Conservation (phyloP, 2,113 vertebrate genomes). For the Calypte anna region DNA sequence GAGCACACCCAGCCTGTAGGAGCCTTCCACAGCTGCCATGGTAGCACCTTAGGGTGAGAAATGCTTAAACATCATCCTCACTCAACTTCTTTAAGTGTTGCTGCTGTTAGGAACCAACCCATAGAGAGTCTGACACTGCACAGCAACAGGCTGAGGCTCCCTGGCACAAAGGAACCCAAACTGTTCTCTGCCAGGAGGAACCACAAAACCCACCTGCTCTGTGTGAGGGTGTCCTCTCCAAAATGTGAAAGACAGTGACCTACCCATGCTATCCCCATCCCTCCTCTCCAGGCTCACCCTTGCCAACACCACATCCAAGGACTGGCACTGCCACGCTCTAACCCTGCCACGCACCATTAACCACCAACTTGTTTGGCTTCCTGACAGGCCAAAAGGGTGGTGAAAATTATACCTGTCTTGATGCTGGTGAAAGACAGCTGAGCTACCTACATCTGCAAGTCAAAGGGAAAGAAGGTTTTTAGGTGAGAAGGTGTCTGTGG, state of each 20-base stretch:
- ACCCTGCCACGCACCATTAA: neutral
- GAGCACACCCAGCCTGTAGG: conserved; percentile 35
- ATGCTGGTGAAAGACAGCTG: neutral
- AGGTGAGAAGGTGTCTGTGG: neutral
- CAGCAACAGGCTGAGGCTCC: neutral
- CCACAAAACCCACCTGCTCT: neutral
- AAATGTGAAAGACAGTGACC: neutral
- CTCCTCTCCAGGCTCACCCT: neutral
- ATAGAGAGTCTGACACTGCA: neutral
- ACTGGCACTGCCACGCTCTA: neutral
- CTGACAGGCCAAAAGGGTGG: neutral
- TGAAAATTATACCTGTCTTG: neutral
- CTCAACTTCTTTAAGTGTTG: conserved; percentile 41
- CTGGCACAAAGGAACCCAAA: neutral
- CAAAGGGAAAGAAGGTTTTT: neutral
- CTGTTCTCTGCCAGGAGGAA: neutral
- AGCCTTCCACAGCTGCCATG: conserved; percentile 43
- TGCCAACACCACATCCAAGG: accelerated
- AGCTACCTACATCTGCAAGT: neutral
- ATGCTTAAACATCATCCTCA: conserved; percentile 61
- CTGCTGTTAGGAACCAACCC: conserved; percentile 23
- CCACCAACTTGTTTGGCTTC: neutral
- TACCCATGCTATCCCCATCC: accelerated
- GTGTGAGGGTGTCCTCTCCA: neutral
- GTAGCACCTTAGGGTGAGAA: conserved; percentile 52